Percentiles rank a stretch among this genome's conserved stretches.
phyloP scores from a whole-genome alignment of 1,140 invertebrate genomes.

The Drosophila littoralis region DNA sequence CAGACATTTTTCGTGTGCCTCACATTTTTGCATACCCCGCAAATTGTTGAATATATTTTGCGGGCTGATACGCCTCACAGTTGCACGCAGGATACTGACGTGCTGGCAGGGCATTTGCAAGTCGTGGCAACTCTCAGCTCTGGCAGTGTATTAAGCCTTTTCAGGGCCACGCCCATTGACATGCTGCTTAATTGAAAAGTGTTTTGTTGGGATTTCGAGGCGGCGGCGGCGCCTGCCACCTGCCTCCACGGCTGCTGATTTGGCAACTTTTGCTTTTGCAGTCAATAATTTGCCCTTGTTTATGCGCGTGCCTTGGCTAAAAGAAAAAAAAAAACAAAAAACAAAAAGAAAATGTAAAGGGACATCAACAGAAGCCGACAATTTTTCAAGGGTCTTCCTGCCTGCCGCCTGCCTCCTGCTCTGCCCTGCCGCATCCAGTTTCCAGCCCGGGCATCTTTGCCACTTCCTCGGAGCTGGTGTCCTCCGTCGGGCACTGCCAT shows the following conservation, averaged over 20 bases:
- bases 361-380: constrained; percentile 35
- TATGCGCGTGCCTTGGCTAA: constrained; percentile 57
- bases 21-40: constrained; percentile 64
- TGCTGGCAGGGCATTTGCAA: constrained; percentile 1
- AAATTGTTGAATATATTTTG: background rate
- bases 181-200: constrained; percentile 83
- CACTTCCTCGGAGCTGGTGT: background rate
- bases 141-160: constrained; percentile 62
- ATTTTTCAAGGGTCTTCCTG: constrained; percentile 69
- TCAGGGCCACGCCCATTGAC: constrained; percentile 50
- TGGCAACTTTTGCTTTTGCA: constrained; percentile 64
- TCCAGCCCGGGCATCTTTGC: too few relatives aligned
- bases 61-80: background rate
- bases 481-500: constrained; percentile 40
- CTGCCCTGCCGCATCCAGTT: background rate
- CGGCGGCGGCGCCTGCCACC: constrained; percentile 20
- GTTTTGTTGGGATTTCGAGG: constrained; percentile 62
- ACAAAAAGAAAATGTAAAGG: constrained; percentile 11
- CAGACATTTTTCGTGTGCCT: constrained; percentile 68
- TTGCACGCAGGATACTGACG: background rate
- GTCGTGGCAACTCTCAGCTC: background rate
- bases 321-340: constrained; percentile 1
- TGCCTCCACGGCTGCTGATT: constrained; percentile 57
- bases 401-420: constrained; percentile 23
- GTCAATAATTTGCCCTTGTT: constrained; percentile 76